Evolutionary conservation across 2,797 vertebrate species (phyloP).

Genomic region (Paratrypauchen microcephalus): DNA sequence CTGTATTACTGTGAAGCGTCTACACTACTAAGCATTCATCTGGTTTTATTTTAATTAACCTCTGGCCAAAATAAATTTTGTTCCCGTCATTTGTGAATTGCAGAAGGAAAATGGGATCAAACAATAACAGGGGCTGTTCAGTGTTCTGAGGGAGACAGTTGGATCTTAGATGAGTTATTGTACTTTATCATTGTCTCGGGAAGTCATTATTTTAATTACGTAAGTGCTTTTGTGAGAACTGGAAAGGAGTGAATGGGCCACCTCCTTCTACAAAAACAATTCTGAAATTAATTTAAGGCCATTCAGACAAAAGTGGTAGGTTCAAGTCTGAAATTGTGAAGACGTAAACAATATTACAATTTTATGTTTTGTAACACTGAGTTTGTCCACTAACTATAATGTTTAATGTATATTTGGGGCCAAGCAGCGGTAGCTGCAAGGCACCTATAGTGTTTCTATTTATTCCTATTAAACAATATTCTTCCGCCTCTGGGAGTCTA

Average conservation of each 20-base stretch:
- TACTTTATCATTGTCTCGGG: constrained; percentile 5
- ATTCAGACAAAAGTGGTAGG: neutral
- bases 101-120: neutral
- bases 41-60: constrained; percentile 1
- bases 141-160: neutral
- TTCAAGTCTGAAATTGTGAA: neutral
- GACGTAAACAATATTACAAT: no score
- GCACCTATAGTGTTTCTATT: no score
- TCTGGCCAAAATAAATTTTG: neutral
- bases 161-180: constrained; percentile 1
- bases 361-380: no score
- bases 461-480: no score
- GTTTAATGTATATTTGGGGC: no score
- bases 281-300: neutral
- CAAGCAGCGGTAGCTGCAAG: no score
- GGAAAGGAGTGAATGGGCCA: constrained; percentile 1
- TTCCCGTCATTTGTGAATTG: neutral
- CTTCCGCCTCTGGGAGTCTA: no score
- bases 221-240: neutral
- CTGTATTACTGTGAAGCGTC: neutral
- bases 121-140: neutral
- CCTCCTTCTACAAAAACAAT: neutral
- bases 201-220: constrained; percentile 4
- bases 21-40: no score
- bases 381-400: no score